Evolutionary conservation across 64 coral and sea anemone species (phyloP).

Genomic region (Cladopsammia gracilis): DNA sequence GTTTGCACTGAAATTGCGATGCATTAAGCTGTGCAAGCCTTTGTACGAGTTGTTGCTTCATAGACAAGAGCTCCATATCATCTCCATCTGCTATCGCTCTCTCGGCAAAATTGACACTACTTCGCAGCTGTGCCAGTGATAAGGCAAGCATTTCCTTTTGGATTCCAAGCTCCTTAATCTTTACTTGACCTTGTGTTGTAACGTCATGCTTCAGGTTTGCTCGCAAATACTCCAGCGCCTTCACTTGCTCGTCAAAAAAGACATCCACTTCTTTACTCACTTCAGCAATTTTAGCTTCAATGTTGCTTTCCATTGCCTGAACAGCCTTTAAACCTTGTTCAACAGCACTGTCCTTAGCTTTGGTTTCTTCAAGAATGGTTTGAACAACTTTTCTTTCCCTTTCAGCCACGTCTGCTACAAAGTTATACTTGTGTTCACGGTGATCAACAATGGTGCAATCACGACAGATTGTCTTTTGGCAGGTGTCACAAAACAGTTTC

Average conservation of each 20-base stretch:
- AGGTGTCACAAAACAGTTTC: constrained; percentile 53
- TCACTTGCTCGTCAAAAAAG: background rate
- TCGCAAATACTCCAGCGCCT: background rate
- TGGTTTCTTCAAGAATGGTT: background rate
- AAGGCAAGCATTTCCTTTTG: constrained; percentile 7
- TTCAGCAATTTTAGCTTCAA: background rate
- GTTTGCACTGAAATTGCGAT: too few relatives aligned
- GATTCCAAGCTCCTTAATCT: background rate
- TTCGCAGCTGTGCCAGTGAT: background rate
- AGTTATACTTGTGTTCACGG: constrained; percentile 29
- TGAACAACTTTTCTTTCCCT: background rate
- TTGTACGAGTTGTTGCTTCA: background rate
- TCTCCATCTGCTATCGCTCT: background rate
- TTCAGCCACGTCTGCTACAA: constrained; percentile 13
- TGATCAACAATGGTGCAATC: constrained; percentile 69
- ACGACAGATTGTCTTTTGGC: constrained; percentile 44
- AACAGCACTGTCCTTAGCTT: background rate
- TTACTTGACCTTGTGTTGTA: background rate
- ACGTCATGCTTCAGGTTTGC: background rate
- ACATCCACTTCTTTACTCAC: constrained; percentile 9
- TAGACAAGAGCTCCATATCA: background rate
- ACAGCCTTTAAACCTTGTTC: background rate
- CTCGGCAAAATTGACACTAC: background rate
- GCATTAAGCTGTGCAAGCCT: background rate
- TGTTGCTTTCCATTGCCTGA: background rate